Percentiles rank a stretch among this genome's conserved stretches.
phyloP scores from a whole-genome alignment of 2,797 vertebrate species.

The Clarias laeviceps region DNA sequence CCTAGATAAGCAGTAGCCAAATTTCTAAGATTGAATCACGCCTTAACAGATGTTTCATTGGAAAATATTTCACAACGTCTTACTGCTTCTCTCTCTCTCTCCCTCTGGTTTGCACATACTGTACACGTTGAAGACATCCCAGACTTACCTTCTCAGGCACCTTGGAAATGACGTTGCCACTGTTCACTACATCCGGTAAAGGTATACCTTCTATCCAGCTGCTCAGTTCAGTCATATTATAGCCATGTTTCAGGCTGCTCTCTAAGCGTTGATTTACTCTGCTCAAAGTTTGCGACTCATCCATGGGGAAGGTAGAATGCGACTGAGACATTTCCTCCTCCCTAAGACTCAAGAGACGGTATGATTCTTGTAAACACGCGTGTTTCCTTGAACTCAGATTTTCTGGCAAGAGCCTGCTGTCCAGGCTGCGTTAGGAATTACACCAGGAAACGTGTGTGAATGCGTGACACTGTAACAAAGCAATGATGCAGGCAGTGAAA shows the following conservation, averaged over 20 bases:
- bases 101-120: not conserved
- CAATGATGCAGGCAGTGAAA: constrained; percentile 9
- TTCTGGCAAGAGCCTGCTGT: constrained; percentile 27
- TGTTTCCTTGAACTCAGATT: constrained; percentile 64
- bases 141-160: constrained; percentile 57
- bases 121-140: not conserved
- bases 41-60: too few relatives aligned
- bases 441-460: constrained; percentile 10
- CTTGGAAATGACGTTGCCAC: constrained; percentile 29
- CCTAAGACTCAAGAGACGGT: constrained; percentile 45
- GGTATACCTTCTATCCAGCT: constrained; percentile 44
- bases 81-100: not conserved
- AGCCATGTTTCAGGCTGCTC: constrained; percentile 13
- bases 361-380: constrained; percentile 64
- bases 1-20: constrained; percentile 26
- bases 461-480: constrained; percentile 6
- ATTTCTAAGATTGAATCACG: not conserved
- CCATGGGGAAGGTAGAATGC: constrained; percentile 29
- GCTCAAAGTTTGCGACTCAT: constrained; percentile 45
- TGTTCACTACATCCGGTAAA: constrained; percentile 59
- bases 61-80: too few relatives aligned
- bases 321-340: constrained; percentile 63
- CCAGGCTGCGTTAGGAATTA: constrained; percentile 36
- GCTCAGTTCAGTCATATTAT: not conserved
- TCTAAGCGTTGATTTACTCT: constrained; percentile 41